phyloP scores from a whole-genome alignment of 2,888 invertebrate species.

The Mechanitis messenoides region DNA sequence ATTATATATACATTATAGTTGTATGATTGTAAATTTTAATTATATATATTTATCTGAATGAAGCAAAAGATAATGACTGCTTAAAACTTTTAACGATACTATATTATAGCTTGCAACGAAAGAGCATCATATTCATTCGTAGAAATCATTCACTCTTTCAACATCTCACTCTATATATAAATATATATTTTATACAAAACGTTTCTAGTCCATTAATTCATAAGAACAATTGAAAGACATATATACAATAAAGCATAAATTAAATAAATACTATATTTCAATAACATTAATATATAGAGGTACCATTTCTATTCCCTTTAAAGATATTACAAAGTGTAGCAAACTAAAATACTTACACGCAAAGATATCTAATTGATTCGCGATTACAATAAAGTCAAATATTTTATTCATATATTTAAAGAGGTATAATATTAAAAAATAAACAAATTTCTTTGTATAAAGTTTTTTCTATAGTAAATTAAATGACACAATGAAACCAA shows the following conservation, averaged over 20 bases:
- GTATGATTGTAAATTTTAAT: too few relatives aligned
- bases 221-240: background rate
- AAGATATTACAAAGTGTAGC: too few relatives aligned
- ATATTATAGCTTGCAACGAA: too few relatives aligned
- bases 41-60: background rate
- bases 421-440: too few relatives aligned
- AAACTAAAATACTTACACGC: background rate
- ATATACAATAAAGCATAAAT: background rate
- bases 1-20: too few relatives aligned
- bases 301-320: too few relatives aligned
- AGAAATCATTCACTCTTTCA: slow-evolving; percentile 2
- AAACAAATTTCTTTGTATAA: too few relatives aligned
- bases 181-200: slow-evolving; percentile 2
- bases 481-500: background rate
- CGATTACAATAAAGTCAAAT: too few relatives aligned
- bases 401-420: too few relatives aligned
- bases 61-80: background rate
- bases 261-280: background rate
- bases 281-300: too few relatives aligned
- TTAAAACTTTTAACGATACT: background rate
- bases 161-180: slow-evolving; percentile 3
- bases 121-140: slow-evolving; percentile 1
- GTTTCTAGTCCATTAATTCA: background rate
- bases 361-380: too few relatives aligned
- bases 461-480: too few relatives aligned